Percentiles rank a stretch among this genome's conserved stretches.
phyloP scores from a whole-genome alignment of 1,140 invertebrate genomes.

The Zaprionus kolodkinae region DNA sequence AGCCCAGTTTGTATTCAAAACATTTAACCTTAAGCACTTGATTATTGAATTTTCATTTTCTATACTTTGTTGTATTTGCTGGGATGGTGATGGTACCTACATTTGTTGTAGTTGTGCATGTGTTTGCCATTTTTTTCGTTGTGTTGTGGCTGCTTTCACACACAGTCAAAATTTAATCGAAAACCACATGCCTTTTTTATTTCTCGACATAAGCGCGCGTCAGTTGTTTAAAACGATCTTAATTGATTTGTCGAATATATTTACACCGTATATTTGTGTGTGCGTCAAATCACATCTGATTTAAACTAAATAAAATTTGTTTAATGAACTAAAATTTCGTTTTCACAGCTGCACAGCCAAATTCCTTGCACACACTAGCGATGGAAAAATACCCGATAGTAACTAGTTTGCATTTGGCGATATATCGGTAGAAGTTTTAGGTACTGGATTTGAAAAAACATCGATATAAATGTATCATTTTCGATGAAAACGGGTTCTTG shows the following conservation, averaged over 20 bases:
- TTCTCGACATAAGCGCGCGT: slow-evolving; percentile 41
- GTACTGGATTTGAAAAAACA: background rate
- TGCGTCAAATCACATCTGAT: slow-evolving; percentile 28
- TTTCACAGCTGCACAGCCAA: slow-evolving; percentile 47
- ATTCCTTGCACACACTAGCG: slow-evolving; percentile 35
- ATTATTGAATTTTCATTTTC: slow-evolving; percentile 78
- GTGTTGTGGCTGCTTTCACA: slow-evolving; percentile 66
- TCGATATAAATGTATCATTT: background rate
- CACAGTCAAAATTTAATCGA: slow-evolving; percentile 38
- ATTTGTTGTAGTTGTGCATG: slow-evolving; percentile 73
- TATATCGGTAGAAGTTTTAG: slow-evolving; percentile 2
- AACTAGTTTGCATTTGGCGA: background rate
- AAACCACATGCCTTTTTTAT: slow-evolving; percentile 60
- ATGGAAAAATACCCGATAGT: slow-evolving; percentile 9
- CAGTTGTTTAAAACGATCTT: slow-evolving; percentile 41
- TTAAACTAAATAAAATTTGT: slow-evolving; percentile 37
- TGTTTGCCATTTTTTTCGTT: slow-evolving; percentile 75
- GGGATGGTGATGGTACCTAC: slow-evolving; percentile 58
- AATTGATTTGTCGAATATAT: slow-evolving; percentile 1
- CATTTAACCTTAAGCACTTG: slow-evolving; percentile 60
- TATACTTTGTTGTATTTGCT: slow-evolving; percentile 42
- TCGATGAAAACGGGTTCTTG: background rate
- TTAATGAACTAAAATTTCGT: slow-evolving; percentile 26
- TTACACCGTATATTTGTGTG: slow-evolving; percentile 24
- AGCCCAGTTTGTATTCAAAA: slow-evolving; percentile 23